Conservation (phyloP, 2,888 invertebrate species). For the Diaprepes abbreviatus region DNA sequence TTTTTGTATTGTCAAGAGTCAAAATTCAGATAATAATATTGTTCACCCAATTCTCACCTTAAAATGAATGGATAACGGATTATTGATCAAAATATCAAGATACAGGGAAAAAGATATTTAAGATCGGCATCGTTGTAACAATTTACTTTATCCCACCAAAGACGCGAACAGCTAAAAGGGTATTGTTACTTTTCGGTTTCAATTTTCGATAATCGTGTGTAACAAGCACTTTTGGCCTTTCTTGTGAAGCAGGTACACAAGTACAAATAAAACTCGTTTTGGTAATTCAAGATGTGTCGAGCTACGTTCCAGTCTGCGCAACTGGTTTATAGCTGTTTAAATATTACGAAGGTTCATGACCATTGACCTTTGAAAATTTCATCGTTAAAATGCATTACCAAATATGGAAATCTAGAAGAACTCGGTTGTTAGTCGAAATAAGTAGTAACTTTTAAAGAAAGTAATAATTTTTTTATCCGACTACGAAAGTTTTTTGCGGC, state of each 20-base stretch:
- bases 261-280: constrained; percentile 20
- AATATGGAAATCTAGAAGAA: neutral
- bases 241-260: constrained; percentile 10
- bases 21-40: too few species aligned
- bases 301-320: neutral
- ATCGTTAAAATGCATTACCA: neutral
- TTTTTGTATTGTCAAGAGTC: too few species aligned
- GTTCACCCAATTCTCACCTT: too few species aligned
- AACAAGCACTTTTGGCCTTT: constrained; percentile 2
- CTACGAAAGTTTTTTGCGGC: too few species aligned
- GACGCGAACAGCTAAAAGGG: neutral
- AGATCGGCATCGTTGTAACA: neutral
- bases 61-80: too few species aligned
- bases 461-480: too few species aligned
- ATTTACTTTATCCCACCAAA: neutral
- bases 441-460: too few species aligned
- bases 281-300: neutral
- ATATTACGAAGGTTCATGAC: neutral
- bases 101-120: neutral
- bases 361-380: neutral
- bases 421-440: neutral
- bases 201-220: constrained; percentile 12
- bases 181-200: constrained; percentile 11
- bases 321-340: constrained; percentile 1
- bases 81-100: neutral